Evolutionary conservation across 2,888 invertebrate species (phyloP).

Genomic region (Drosophila bunnanda): DNA sequence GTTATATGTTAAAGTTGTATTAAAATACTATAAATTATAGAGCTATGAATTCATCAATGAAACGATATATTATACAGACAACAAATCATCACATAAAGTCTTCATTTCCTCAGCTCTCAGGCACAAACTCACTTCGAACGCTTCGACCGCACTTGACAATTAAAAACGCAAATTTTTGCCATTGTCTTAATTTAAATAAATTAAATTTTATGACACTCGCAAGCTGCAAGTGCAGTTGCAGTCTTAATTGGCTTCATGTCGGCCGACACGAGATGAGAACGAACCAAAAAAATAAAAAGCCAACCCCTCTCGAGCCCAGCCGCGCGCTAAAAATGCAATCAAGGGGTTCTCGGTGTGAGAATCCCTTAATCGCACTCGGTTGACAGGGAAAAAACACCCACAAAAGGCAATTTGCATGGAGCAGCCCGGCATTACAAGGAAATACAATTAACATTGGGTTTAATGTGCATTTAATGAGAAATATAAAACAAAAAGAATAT

Average conservation of each 20-base stretch:
- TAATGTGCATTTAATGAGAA: slow-evolving; percentile 52
- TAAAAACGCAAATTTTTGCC: slow-evolving; percentile 77
- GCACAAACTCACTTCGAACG: slow-evolving; percentile 5
- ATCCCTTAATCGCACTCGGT: slow-evolving; percentile 23
- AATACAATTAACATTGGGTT: slow-evolving; percentile 52
- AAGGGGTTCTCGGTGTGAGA: slow-evolving; percentile 15
- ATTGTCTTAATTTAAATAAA: slow-evolving; percentile 80
- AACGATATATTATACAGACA: not conserved
- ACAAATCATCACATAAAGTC: not conserved
- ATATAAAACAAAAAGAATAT: slow-evolving; percentile 19
- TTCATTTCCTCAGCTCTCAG: slow-evolving; percentile 12
- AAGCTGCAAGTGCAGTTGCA: slow-evolving; percentile 64
- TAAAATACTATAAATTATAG: too few relatives aligned
- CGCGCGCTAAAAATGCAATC: slow-evolving; percentile 1
- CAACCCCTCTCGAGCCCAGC: not conserved
- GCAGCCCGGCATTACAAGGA: slow-evolving; percentile 22
- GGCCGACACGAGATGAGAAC: slow-evolving; percentile 62
- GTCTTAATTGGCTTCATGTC: slow-evolving; percentile 82
- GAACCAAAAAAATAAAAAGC: not conserved
- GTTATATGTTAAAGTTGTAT: not conserved
- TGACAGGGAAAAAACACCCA: slow-evolving; percentile 27
- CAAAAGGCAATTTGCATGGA: slow-evolving; percentile 42
- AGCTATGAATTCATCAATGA: not conserved
- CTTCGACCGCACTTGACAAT: slow-evolving; percentile 58
- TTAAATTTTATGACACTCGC: slow-evolving; percentile 81